Percentiles rank a stretch among this genome's conserved stretches.
Evolutionary conservation across 2,113 vertebrate genomes (phyloP).

Genomic region (Lasiurus cinereus): DNA sequence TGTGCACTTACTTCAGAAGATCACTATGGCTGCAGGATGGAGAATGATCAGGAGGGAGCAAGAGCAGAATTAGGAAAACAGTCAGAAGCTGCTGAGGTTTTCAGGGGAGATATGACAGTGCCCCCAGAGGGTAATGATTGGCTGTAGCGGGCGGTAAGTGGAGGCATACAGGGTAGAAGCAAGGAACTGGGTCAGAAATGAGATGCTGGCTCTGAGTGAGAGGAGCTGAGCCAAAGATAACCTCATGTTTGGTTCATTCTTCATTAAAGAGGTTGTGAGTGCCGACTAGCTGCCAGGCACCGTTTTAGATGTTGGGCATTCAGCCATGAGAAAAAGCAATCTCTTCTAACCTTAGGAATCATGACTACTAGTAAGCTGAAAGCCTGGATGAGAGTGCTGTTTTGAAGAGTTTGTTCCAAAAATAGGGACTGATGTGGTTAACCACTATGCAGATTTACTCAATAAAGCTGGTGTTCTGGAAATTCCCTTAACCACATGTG

Average conservation of each 20-base stretch:
- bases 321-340: background rate
- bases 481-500: background rate
- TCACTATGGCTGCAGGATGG: background rate
- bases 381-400: accelerated
- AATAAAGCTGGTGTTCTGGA: background rate
- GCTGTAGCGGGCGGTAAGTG: background rate
- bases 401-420: background rate
- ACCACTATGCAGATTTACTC: background rate
- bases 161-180: background rate
- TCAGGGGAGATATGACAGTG: accelerated
- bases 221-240: background rate
- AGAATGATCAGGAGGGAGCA: background rate
- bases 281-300: background rate
- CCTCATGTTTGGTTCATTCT: background rate
- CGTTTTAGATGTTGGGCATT: background rate
- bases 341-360: background rate
- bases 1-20: background rate
- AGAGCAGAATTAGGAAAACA: background rate
- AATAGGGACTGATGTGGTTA: background rate
- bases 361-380: background rate
- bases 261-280: background rate
- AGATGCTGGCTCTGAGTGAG: background rate
- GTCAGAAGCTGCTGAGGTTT: background rate
- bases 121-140: background rate
- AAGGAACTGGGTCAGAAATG: background rate